Conservation (phyloP, 37 sponge, comb jelly and placozoan species). For the Dysidea cf. avara region DNA sequence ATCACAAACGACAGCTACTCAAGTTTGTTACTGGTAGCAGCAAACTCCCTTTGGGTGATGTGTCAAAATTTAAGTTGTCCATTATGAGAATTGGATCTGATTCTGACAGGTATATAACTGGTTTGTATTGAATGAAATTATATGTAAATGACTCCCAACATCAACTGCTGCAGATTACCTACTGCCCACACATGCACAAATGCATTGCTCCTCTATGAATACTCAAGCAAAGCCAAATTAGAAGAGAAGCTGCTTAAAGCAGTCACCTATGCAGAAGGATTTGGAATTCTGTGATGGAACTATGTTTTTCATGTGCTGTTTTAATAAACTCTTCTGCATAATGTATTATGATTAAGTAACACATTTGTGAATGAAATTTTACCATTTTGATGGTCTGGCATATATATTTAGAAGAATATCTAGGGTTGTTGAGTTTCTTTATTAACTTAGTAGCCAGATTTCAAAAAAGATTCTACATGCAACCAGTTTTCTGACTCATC, state of each 20-base stretch:
- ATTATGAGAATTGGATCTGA: constrained; percentile 95
- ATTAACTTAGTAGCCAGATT: too few relatives aligned
- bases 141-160: too few relatives aligned
- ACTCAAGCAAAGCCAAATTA: constrained; percentile 84
- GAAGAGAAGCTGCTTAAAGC: constrained; percentile 80
- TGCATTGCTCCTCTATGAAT: constrained; percentile 84
- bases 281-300: constrained; percentile 85
- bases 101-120: constrained; percentile 88
- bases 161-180: constrained; percentile 66
- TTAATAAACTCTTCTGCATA: too few relatives aligned
- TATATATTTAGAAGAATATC: too few relatives aligned
- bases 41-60: constrained; percentile 91
- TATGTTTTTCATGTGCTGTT: too few relatives aligned
- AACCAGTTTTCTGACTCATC: too few relatives aligned
- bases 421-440: too few relatives aligned
- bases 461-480: too few relatives aligned
- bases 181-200: constrained; percentile 98
- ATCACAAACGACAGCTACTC: constrained; percentile 77
- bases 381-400: too few relatives aligned
- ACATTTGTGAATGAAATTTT: too few relatives aligned
- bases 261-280: constrained; percentile 82
- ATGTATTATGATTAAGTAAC: too few relatives aligned
- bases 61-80: constrained; percentile 81
- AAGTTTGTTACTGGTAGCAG: constrained; percentile 93
- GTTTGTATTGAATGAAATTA: too few relatives aligned